phyloP scores from a whole-genome alignment of 2,888 invertebrate genomes.

The Caenorhabditis becei region DNA sequence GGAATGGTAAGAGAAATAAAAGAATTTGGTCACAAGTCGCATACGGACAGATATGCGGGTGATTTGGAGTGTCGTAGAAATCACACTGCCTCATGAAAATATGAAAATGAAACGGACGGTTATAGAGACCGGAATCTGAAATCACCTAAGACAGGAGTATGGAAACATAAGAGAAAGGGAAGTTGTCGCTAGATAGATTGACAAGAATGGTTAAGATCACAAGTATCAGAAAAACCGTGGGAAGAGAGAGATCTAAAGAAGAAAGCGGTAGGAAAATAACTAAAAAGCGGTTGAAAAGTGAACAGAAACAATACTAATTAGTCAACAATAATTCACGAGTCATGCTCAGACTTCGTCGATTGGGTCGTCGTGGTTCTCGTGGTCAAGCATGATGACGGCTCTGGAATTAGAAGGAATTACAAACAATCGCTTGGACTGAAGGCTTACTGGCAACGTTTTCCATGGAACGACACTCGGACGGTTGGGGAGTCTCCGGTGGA shows the following conservation, averaged over 20 bases:
- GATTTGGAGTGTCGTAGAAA: neutral
- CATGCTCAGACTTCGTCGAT: slow-evolving; percentile 43
- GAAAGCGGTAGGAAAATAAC: slow-evolving; percentile 7
- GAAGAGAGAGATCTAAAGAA: slow-evolving; percentile 27
- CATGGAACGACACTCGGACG: slow-evolving; percentile 67
- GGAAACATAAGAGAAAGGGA: neutral
- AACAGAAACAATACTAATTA: neutral
- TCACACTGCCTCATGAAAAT: slow-evolving; percentile 1
- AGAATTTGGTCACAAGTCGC: neutral
- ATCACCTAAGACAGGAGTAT: slow-evolving; percentile 22
- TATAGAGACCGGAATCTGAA: slow-evolving; percentile 23
- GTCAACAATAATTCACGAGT: too few relatives aligned
- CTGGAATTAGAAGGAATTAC: slow-evolving; percentile 30
- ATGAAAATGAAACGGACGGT: slow-evolving; percentile 1
- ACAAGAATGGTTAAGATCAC: slow-evolving; percentile 39
- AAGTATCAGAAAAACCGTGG: slow-evolving; percentile 16
- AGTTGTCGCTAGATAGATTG: neutral
- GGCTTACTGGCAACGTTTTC: slow-evolving; percentile 55
- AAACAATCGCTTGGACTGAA: neutral
- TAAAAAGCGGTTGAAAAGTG: slow-evolving; percentile 19
- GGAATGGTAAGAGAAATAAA: neutral
- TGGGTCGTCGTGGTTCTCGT: slow-evolving; percentile 26
- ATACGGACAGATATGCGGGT: neutral
- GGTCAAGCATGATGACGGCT: slow-evolving; percentile 44
- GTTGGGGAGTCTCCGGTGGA: slow-evolving; percentile 75